Conservation (phyloP, 2,888 invertebrate species). For the Neocrepidodera transversa region DNA sequence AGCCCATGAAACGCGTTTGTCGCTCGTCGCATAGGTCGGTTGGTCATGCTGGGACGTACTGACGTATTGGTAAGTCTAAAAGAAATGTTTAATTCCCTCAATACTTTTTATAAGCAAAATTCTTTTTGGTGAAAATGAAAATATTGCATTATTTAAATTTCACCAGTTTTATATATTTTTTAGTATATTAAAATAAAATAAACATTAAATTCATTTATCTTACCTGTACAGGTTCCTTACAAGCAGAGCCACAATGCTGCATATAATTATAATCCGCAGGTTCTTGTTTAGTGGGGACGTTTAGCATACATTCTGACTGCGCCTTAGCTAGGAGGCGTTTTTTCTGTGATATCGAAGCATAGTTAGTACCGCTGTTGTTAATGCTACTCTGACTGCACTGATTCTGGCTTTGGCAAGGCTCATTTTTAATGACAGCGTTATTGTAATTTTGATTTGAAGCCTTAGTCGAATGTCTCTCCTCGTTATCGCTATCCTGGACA, state of each 20-base stretch:
- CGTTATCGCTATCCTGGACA: conserved; percentile 77
- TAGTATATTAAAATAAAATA: no score
- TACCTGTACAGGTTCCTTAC: conserved; percentile 60
- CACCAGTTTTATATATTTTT: no score
- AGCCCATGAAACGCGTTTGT: conserved; percentile 68
- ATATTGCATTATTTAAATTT: no score
- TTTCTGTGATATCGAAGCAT: conserved; percentile 82
- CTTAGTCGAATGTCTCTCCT: conserved; percentile 67
- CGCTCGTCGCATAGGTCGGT: conserved; percentile 54
- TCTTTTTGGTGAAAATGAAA: no score
- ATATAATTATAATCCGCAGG: conserved; percentile 55
- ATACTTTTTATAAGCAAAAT: no score
- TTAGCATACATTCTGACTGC: conserved; percentile 75
- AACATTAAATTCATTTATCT: no score
- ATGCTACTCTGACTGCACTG: conserved; percentile 20
- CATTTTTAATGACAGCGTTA: conserved; percentile 62
- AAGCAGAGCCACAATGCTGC: conserved; percentile 59
- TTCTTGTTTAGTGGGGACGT: conserved; percentile 69
- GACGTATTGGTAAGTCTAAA: conserved; percentile 44
- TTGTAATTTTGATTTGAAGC: conserved; percentile 35
- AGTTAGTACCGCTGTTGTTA: conserved; percentile 43
- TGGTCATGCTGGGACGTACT: conserved; percentile 50
- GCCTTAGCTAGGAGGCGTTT: conserved; percentile 88
- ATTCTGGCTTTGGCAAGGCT: conserved; percentile 62
- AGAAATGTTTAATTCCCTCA: no score